Conservation (phyloP, 2,797 vertebrate species). For the Xenentodon cancila region DNA sequence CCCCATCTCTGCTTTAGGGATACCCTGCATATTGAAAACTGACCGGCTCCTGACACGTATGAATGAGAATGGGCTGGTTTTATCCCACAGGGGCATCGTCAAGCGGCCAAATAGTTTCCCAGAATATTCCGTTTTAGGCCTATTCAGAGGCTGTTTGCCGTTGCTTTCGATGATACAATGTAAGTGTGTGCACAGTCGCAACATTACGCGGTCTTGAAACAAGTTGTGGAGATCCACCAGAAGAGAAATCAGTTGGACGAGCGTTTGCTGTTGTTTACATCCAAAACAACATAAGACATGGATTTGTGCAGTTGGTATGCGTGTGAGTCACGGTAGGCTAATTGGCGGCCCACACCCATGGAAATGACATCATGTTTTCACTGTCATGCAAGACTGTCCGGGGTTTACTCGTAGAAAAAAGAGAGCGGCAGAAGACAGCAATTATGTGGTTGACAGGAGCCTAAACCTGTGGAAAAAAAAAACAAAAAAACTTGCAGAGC, state of each 20-base stretch:
- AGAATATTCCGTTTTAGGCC: too few species aligned
- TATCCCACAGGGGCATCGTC: too few species aligned
- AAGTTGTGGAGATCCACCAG: not conserved
- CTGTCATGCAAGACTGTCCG: slow-evolving; percentile 51
- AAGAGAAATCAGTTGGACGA: not conserved
- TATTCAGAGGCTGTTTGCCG: too few species aligned
- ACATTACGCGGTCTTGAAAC: too few species aligned
- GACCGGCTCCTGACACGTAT: too few species aligned
- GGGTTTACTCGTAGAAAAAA: slow-evolving; percentile 47
- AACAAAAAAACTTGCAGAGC: slow-evolving; percentile 31
- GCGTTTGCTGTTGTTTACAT: too few species aligned
- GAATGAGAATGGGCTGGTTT: too few species aligned
- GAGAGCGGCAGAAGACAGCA: slow-evolving; percentile 46
- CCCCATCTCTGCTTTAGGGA: too few species aligned
- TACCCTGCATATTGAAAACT: too few species aligned
- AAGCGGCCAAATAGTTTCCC: too few species aligned
- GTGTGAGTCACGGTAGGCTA: slow-evolving; percentile 53
- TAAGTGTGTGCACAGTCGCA: too few species aligned
- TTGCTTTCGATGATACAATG: too few species aligned
- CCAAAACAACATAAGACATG: slow-evolving; percentile 23
- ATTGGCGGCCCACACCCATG: slow-evolving; percentile 61
- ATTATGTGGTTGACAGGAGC: slow-evolving; percentile 59
- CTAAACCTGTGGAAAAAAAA: slow-evolving; percentile 48
- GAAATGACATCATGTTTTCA: slow-evolving; percentile 59
- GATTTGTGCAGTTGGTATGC: slow-evolving; percentile 48